A percentile compares a stretch with the other conserved stretches of the same genome.
These are phyloP conservation scores for Anthophora plumipes DNA, from an alignment of 2,888 invertebrate genomes.

Conservation along the genomic window DNA sequence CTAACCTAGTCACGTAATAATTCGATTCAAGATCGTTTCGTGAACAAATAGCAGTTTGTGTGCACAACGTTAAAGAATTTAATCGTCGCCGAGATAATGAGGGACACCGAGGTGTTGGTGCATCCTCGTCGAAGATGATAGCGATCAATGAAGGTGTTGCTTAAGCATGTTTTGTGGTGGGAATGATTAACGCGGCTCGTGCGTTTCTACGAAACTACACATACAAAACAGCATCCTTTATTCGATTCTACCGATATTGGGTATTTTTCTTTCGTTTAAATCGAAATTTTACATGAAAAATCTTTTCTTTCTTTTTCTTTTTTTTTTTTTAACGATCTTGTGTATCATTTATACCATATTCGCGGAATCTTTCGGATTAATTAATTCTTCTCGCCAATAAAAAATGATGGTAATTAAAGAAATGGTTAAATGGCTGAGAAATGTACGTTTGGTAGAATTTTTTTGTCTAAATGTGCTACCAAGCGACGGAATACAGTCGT, in stretches of 20 bases:
- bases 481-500: background rate
- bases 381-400: too few species aligned
- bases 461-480: background rate
- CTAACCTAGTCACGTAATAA: constrained; percentile 28
- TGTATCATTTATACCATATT: too few species aligned
- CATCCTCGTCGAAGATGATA: constrained; percentile 48
- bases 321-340: too few species aligned
- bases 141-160: constrained; percentile 45
- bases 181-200: constrained; percentile 53
- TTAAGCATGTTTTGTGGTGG: constrained; percentile 17
- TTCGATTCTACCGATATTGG: background rate
- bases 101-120: constrained; percentile 20
- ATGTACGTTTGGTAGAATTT: background rate
- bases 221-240: constrained; percentile 4
- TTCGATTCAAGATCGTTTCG: constrained; percentile 25
- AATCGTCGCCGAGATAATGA: constrained; percentile 26
- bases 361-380: too few species aligned
- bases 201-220: constrained; percentile 42
- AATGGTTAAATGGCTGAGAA: background rate
- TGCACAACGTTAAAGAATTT: constrained; percentile 13
- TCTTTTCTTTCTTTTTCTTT: too few species aligned
- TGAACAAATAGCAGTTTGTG: background rate
- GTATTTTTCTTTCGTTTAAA: background rate
- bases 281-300: background rate
- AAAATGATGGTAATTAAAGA: background rate